Evolutionary conservation across 2,888 invertebrate genomes (phyloP), one percentile per base, ranked within the genome.

Genomic region (Tetranychus truncatus): DNA sequence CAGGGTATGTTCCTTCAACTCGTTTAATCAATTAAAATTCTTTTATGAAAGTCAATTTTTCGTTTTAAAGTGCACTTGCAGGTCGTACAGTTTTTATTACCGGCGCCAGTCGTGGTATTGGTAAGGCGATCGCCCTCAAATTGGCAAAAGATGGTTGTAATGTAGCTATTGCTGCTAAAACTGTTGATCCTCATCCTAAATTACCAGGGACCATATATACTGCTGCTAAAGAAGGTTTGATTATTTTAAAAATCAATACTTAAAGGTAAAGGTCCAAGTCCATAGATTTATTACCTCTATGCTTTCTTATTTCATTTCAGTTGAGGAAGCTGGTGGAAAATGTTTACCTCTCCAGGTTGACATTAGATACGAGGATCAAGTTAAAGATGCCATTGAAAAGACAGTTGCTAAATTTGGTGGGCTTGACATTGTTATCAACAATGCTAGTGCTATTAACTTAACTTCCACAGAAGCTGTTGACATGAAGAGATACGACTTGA

Each of bases 401-500:
- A 89, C 92, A 44, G 88, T 91, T 1, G 86, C 88, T 76, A 88
- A 88, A 84, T 97, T 97, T 84, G 95, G 95, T 55, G 95, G 95
- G 15, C 95, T 97, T 80, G 97, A 97, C 82, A 90, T 97, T 79
- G 83, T 93, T 24, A 85, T 97, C 21, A 97, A 97, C 85, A 97
- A 97, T 85, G 97, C 97, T 1, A 94, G 94, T 78, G 96, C 96
- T 15, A 97, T 97, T 80, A 81, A 81, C 75, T 81, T 85, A 6
- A 79, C 80, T 88, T 88, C 87, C 73, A 96, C 95, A 0, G 84
- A 87, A 2, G 84, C 88, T 8, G 95, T 95, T 0, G 89, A 92
- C 66, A 95, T 97, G 95, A 97, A 97, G 84, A 87, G 88, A 83
- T 97, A 92, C 82, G 97, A 97, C 84, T 87, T 97, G 69, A 97